These are phyloP conservation scores for Sycophaga agraensis DNA, from an alignment of 1,140 invertebrate species.

Conservation along the genomic window DNA sequence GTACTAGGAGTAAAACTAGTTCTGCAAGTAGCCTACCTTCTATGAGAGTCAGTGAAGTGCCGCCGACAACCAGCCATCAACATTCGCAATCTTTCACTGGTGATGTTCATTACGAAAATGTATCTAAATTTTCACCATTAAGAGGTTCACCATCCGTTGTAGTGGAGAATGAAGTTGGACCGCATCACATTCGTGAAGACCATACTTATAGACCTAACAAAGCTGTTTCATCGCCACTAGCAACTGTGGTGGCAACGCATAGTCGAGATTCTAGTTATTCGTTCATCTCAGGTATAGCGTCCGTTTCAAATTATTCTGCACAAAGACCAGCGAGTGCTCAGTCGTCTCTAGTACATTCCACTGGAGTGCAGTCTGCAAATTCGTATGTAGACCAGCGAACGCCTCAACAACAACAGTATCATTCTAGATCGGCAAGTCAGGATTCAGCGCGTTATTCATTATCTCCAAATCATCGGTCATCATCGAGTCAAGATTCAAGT, in stretches of 20 bases:
- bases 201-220: constrained; percentile 1
- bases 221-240: constrained; percentile 16
- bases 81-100: constrained; percentile 53
- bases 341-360: constrained; percentile 33
- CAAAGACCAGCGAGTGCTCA: constrained; percentile 34
- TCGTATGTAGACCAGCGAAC: constrained; percentile 11
- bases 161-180: background rate
- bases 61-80: constrained; percentile 48
- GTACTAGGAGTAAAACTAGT: constrained; percentile 44
- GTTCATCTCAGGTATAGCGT: constrained; percentile 26
- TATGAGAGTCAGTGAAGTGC: constrained; percentile 49
- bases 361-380: constrained; percentile 1
- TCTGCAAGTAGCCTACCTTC: constrained; percentile 53
- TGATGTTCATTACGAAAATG: constrained; percentile 52
- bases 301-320: constrained; percentile 32
- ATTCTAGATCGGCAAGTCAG: constrained; percentile 43
- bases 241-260: constrained; percentile 31
- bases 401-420: constrained; percentile 25
- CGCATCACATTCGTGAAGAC: constrained; percentile 6
- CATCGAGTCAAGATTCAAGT: constrained; percentile 45
- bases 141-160: constrained; percentile 31
- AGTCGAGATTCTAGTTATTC: constrained; percentile 46
- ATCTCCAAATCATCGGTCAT: constrained; percentile 40
- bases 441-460: constrained; percentile 40
- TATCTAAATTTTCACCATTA: constrained; percentile 46